Conservation (phyloP, 2,797 vertebrate species). For the Pseudochromis fuscus region DNA sequence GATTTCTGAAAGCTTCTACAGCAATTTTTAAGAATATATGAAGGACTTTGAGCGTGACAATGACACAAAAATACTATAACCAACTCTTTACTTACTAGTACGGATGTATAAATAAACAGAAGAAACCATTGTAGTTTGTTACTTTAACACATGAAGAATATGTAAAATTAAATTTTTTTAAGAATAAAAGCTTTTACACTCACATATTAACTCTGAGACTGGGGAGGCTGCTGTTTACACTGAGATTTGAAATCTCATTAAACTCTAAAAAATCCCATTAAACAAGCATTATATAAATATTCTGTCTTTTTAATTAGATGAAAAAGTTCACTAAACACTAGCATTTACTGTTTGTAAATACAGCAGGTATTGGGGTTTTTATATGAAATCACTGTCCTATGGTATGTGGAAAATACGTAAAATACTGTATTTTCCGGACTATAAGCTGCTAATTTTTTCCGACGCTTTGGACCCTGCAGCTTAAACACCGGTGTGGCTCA, state of each 20-base stretch:
- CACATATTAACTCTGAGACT: not conserved
- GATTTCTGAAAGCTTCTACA: not conserved
- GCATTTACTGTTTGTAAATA: not conserved
- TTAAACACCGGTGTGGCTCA: no score
- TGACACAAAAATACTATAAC: not conserved
- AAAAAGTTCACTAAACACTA: not conserved
- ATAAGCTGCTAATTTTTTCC: not conserved
- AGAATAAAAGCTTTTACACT: not conserved
- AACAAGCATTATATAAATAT: conserved; percentile 14
- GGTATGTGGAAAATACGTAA: not conserved
- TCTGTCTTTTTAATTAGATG: not conserved
- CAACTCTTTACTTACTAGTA: not conserved
- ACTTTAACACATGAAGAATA: not conserved
- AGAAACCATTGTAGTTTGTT: not conserved
- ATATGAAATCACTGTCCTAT: conserved; percentile 8
- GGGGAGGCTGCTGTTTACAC: not conserved
- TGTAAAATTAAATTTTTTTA: not conserved
- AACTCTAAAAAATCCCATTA: conserved; percentile 1
- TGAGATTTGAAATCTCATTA: conserved; percentile 11
- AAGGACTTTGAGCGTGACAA: not conserved
- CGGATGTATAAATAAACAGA: not conserved
- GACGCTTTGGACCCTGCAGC: no score
- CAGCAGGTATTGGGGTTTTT: not conserved
- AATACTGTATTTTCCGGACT: no score
- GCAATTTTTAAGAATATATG: not conserved